A percentile compares a stretch with the other conserved stretches of the same genome.
Conservation (phyloP, 2,797 vertebrate species). For the Chaetodon trifasciatus region DNA sequence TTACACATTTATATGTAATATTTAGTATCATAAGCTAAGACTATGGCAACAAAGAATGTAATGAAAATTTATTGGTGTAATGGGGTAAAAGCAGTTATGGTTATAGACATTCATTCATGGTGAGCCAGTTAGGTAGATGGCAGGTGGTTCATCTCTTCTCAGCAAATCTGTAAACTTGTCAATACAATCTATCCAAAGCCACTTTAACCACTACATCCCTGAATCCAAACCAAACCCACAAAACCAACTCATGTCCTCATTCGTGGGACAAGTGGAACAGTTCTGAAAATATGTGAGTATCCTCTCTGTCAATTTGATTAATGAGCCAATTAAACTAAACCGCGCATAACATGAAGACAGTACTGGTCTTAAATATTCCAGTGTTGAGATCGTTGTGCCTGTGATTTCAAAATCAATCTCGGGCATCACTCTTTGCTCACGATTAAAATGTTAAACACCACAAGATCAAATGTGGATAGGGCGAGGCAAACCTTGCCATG, state of each 20-base stretch:
- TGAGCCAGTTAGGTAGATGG: background rate
- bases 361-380: background rate
- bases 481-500: conserved; percentile 26
- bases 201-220: background rate
- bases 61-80: background rate
- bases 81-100: background rate
- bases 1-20: background rate
- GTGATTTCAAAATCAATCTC: conserved; percentile 7
- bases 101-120: background rate
- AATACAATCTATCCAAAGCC: background rate
- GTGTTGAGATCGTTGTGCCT: background rate
- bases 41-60: background rate
- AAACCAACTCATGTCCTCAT: background rate
- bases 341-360: background rate
- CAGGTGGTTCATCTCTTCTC: background rate
- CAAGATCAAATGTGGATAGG: conserved; percentile 22
- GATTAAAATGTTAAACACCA: conserved; percentile 29
- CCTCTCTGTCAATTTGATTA: background rate
- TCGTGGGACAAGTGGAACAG: background rate
- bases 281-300: background rate
- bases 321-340: background rate
- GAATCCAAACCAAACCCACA: background rate
- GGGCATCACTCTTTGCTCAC: conserved; percentile 18
- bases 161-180: conserved; percentile 17
- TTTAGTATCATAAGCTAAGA: background rate